phyloP scores from a whole-genome alignment of 2,797 vertebrate species.

The Melopsittacus undulatus region DNA sequence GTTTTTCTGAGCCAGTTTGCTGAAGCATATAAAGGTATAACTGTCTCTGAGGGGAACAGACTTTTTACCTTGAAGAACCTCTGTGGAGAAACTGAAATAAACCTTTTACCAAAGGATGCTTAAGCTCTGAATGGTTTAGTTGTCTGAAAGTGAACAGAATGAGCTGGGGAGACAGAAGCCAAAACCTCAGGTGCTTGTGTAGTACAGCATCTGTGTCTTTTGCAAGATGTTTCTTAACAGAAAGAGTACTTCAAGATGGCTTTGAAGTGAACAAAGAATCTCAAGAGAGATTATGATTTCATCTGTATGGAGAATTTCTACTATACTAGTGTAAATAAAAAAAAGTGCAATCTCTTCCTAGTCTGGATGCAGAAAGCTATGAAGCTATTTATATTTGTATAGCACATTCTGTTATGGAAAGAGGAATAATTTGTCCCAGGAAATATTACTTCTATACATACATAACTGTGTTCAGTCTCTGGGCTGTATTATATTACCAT shows the following conservation, averaged over 20 bases:
- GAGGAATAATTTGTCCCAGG: not conserved
- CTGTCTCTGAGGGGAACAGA: slow-evolving; percentile 16
- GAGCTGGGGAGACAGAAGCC: not conserved
- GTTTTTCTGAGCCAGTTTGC: slow-evolving; percentile 1
- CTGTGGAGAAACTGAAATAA: slow-evolving; percentile 34
- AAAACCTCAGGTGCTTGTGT: not conserved
- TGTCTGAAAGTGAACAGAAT: slow-evolving; percentile 28
- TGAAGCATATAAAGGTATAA: slow-evolving; percentile 22
- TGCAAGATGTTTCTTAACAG: not conserved
- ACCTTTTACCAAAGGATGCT: slow-evolving; percentile 18
- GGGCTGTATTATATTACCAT: not conserved
- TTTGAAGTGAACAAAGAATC: not conserved
- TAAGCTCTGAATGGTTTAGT: slow-evolving; percentile 18
- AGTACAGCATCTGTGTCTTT: not conserved
- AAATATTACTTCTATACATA: not conserved
- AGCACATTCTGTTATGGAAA: not conserved
- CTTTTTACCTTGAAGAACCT: slow-evolving; percentile 14
- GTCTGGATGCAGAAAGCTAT: not conserved
- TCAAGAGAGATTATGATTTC: not conserved
- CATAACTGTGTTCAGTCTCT: not conserved
- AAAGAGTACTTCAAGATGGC: not conserved
- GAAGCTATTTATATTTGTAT: not conserved
- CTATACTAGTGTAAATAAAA: not conserved
- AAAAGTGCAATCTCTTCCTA: not conserved
- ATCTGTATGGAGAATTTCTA: not conserved